These are phyloP conservation scores for Ectropis crepuscularia DNA, from an alignment of 2,888 invertebrate species.

Conservation along the genomic window DNA sequence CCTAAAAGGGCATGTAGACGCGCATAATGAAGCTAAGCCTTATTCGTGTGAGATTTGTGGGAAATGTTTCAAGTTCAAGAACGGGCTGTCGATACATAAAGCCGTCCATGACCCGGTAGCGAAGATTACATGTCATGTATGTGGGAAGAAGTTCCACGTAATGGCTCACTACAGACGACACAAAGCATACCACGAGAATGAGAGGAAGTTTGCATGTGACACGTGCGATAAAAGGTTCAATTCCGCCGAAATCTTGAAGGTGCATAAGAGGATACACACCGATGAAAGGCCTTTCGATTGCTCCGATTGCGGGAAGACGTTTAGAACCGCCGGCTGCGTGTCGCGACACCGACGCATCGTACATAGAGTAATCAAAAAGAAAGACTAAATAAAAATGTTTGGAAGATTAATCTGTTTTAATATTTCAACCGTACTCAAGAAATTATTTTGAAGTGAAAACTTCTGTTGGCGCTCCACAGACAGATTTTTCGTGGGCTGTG, in stretches of 20 bases:
- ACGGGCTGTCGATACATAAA: constrained; percentile 75
- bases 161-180: constrained; percentile 80
- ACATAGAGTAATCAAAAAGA: constrained; percentile 62
- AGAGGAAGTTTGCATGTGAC: constrained; percentile 78
- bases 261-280: constrained; percentile 79
- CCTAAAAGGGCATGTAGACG: constrained; percentile 72
- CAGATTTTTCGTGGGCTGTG: too few species aligned
- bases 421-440: neutral
- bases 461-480: too few species aligned
- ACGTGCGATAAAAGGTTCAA: constrained; percentile 83
- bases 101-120: constrained; percentile 77
- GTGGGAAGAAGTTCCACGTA: constrained; percentile 82
- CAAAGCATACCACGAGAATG: constrained; percentile 81
- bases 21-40: constrained; percentile 67
- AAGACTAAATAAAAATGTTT: constrained; percentile 55
- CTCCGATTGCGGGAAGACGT: constrained; percentile 77
- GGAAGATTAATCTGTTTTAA: neutral
- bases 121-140: constrained; percentile 79
- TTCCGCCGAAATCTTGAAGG: constrained; percentile 78
- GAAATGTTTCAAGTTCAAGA: constrained; percentile 80
- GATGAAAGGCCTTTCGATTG: constrained; percentile 78
- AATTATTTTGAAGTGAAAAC: too few species aligned
- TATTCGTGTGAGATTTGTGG: constrained; percentile 78
- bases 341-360: constrained; percentile 76
- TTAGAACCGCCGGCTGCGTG: constrained; percentile 79